Base-by-base conservation (phyloP, 2,888 invertebrate genomes). In the Agriopis leucophaearia region DNA sequence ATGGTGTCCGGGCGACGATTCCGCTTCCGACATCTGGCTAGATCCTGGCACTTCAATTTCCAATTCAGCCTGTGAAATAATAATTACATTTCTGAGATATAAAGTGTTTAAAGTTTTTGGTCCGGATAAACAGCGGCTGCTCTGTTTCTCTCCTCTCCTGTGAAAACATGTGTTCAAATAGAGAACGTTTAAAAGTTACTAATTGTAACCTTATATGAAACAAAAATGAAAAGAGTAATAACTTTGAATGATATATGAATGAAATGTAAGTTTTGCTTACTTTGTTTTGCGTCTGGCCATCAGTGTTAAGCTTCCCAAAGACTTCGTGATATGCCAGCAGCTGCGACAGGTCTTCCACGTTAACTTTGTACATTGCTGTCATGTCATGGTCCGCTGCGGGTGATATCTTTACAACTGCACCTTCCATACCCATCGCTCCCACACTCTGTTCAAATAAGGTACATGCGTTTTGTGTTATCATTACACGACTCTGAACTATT, bases 251-350 rank as follows among this genome's bases (percentile, higher is more conserved):
- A n/a, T n/a, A n/a, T n/a, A n/a, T n/a, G n/a, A n/a, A n/a, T n/a
- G n/a, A n/a, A n/a, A n/a, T n/a, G n/a, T n/a, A n/a, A 27, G 7
- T 58, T 54, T 45, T 9, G n/a, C 42, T 55, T 77, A 89, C 92
- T 85, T 92, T 92, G 40, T 88, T 77, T 55, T 75, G 76, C 10
- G 78, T 85, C 70, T 91, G 91, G n/a, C 88, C 89, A 44, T 92
- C 93, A 0, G 90, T 74, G 65, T 91, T 92, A 15, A 94, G 86
- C 81, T 94, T 94, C 2, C 94, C 94, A 64, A 91, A 97, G 52
- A 97, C 97, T 89, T 97, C 97, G 83, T 97, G 97, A 89, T 97
- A 97, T 48, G 97, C 97, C 73, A 97, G 91, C 75, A 97, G 90
- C 82, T 97, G 97, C 75, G 97, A 97, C 63, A 97, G 95, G 81